Evolutionary conservation across 2,797 vertebrate species (phyloP).

Genomic region (Enteromius anoplus): DNA sequence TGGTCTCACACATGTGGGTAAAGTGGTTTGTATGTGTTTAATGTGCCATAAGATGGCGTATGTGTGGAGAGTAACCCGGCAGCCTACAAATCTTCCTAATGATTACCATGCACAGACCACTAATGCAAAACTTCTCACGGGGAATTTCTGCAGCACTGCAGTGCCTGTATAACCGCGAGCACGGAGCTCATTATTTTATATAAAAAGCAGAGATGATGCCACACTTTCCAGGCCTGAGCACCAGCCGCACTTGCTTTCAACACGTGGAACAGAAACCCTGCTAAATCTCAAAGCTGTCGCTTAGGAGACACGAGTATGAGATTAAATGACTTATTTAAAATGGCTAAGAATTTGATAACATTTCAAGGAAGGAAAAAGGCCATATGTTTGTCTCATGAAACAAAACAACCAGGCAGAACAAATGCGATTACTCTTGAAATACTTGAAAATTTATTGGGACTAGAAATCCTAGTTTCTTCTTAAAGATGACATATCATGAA

Average conservation of each 20-base stretch:
- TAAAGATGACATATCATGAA: too few species aligned
- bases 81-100: slow-evolving; percentile 41
- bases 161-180: slow-evolving; percentile 7
- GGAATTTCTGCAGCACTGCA: slow-evolving; percentile 5
- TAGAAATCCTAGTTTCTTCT: too few species aligned
- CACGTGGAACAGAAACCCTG: slow-evolving; percentile 22
- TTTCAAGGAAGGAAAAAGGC: neutral
- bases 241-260: slow-evolving; percentile 1
- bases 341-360: neutral
- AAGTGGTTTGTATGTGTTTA: slow-evolving; percentile 29
- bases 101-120: slow-evolving; percentile 10
- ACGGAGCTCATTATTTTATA: slow-evolving; percentile 36
- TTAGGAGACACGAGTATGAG: neutral
- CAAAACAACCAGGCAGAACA: slow-evolving; percentile 7
- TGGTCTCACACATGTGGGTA: slow-evolving; percentile 27
- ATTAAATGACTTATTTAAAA: neutral
- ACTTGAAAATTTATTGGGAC: neutral
- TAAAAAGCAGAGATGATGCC: slow-evolving; percentile 35
- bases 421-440: neutral
- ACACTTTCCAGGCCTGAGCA: slow-evolving; percentile 30
- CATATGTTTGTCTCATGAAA: slow-evolving; percentile 1
- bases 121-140: slow-evolving; percentile 33
- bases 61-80: slow-evolving; percentile 26
- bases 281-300: slow-evolving; percentile 23
- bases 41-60: slow-evolving; percentile 36